A percentile compares a stretch with the other conserved stretches of the same genome.
Conservation (phyloP, 1,140 invertebrate genomes). For the Zaprionus inermis region DNA sequence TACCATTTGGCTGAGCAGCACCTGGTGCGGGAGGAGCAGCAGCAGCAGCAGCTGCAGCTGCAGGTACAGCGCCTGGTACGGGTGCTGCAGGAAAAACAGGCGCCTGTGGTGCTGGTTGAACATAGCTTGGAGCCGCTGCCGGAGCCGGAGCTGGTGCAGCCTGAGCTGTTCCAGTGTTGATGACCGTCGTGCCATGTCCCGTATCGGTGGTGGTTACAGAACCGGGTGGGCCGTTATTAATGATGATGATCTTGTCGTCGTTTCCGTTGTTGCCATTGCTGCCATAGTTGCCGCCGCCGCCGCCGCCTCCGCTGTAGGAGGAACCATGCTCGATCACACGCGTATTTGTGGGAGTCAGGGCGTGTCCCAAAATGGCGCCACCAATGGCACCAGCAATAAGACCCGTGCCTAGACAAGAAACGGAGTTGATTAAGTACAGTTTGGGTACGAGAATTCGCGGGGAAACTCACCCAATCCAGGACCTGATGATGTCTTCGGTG, state of each 20-base stretch:
- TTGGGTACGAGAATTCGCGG: neutral
- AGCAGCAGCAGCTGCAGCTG: slow-evolving; percentile 71
- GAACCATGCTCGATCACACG: slow-evolving; percentile 63
- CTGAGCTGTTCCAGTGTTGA: slow-evolving; percentile 61
- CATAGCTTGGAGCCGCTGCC: too few relatives aligned
- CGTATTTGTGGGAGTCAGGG: slow-evolving; percentile 69
- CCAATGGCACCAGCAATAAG: slow-evolving; percentile 75
- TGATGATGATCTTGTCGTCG: slow-evolving; percentile 79
- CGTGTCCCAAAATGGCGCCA: slow-evolving; percentile 75
- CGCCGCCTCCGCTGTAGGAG: slow-evolving; percentile 27
- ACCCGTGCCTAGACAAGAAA: slow-evolving; percentile 60
- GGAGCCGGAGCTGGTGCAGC: slow-evolving; percentile 52
- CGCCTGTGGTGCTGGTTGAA: too few relatives aligned
- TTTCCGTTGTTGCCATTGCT: slow-evolving; percentile 42
- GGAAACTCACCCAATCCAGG: slow-evolving; percentile 67
- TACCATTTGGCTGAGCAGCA: slow-evolving; percentile 65
- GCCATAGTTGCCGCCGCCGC: slow-evolving; percentile 41
- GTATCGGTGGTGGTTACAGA: slow-evolving; percentile 70
- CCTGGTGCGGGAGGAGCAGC: slow-evolving; percentile 73
- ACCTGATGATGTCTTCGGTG: slow-evolving; percentile 69
- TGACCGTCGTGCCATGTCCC: slow-evolving; percentile 71
- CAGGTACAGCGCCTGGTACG: slow-evolving; percentile 15
- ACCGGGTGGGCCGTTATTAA: slow-evolving; percentile 79
- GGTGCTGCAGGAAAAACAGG: too few relatives aligned
- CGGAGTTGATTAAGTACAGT: neutral